phyloP scores from a whole-genome alignment of 2,888 invertebrate genomes.

The Mesoligia furuncula region DNA sequence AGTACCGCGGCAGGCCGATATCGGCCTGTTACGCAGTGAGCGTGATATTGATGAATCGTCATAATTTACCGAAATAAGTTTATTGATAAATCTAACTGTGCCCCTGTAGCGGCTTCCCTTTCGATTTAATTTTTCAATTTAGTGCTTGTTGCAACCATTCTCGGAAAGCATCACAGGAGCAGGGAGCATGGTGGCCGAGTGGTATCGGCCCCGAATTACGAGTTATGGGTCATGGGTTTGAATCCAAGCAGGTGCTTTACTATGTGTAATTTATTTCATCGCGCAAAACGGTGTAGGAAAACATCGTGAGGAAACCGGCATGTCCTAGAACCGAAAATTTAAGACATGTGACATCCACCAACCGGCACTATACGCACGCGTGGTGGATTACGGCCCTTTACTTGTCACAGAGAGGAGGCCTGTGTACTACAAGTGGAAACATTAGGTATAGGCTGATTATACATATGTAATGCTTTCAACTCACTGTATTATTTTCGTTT shows the following conservation, averaged over 20 bases:
- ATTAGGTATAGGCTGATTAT: neutral
- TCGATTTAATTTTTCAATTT: conserved; percentile 14
- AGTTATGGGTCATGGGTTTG: neutral
- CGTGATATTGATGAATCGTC: conserved; percentile 23
- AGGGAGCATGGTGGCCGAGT: neutral
- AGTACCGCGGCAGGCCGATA: too few species aligned
- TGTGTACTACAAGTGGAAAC: too few species aligned
- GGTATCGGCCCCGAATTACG: neutral
- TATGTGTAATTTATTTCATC: neutral
- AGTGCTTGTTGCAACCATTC: conserved; percentile 1
- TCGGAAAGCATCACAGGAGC: neutral
- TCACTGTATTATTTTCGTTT: neutral
- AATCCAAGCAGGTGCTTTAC: neutral
- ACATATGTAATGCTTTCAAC: neutral
- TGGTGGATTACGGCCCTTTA: neutral
- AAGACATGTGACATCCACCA: neutral
- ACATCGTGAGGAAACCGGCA: neutral
- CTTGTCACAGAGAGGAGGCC: neutral
- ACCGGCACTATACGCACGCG: too few species aligned
- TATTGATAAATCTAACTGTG: conserved; percentile 15
- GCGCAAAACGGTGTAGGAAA: neutral
- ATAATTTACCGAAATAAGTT: conserved; percentile 26
- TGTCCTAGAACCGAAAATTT: neutral
- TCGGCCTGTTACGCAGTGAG: too few species aligned
- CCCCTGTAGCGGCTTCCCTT: neutral